A percentile compares a stretch with the other conserved stretches of the same genome.
Evolutionary conservation across 2,113 vertebrate species (phyloP).

Genomic region (Terrapene triunguis): DNA sequence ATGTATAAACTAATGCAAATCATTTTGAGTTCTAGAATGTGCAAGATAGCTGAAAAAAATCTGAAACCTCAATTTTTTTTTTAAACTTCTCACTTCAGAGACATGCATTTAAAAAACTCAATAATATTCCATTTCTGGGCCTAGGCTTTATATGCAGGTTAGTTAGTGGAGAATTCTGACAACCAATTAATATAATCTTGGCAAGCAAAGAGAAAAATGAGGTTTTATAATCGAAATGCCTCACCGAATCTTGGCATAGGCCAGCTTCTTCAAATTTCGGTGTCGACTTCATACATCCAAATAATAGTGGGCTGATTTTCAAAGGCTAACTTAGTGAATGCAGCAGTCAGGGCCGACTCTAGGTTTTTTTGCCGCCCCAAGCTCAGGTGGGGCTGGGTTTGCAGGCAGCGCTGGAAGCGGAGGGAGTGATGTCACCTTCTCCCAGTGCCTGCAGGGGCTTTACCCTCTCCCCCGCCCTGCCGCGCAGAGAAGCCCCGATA

Average conservation of each 20-base stretch:
- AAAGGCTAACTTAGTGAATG: background rate
- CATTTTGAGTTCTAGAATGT: background rate
- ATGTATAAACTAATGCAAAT: background rate
- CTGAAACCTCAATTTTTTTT: background rate
- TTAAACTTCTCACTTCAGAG: background rate
- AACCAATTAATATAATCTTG: background rate
- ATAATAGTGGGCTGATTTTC: background rate
- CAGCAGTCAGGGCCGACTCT: background rate
- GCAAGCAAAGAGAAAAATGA: background rate
- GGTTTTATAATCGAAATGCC: background rate
- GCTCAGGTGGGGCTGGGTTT: no score
- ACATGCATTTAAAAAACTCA: background rate
- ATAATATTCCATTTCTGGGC: background rate
- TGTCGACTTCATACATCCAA: background rate
- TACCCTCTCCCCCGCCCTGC: no score
- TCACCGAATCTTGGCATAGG: background rate
- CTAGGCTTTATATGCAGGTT: background rate
- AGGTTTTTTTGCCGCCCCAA: no score
- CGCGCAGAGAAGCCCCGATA: no score
- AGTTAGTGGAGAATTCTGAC: background rate
- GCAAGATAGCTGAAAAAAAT: background rate
- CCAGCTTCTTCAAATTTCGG: background rate
- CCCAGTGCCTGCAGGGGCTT: no score
- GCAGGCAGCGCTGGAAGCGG: no score
- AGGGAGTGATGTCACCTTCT: no score